Conservation (phyloP, 2,113 vertebrate species). For the Sphyrna mokarran region DNA sequence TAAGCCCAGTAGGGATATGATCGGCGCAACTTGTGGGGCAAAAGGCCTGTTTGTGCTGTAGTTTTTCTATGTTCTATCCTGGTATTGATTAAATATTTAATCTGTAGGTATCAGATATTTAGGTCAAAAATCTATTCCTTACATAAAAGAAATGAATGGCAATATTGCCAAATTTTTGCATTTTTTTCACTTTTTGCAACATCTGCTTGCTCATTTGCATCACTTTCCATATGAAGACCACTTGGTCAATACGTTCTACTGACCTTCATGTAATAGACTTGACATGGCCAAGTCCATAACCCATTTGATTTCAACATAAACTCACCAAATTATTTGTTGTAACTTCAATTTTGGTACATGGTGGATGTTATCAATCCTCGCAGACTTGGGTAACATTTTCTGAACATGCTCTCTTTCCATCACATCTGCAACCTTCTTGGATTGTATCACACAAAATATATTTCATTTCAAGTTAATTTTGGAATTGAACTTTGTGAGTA, state of each 20-base stretch:
- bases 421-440: not conserved
- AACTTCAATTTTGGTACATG: conserved; percentile 6
- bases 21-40: no score
- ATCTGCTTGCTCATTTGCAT: not conserved
- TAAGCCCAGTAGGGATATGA: no score
- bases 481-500: not conserved
- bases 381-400: not conserved
- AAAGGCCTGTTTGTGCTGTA: no score
- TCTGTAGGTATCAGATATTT: not conserved
- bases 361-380: not conserved
- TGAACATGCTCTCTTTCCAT: not conserved
- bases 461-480: not conserved
- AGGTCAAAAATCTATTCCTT: not conserved
- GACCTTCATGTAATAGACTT: not conserved
- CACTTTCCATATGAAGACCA: not conserved
- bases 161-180: not conserved
- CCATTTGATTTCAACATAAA: not conserved
- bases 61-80: no score
- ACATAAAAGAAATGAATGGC: not conserved
- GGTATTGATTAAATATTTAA: not conserved
- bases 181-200: not conserved
- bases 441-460: conserved; percentile 6
- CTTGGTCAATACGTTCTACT: not conserved
- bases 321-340: not conserved
- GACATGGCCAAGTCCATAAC: not conserved